Evolutionary conservation across 1,140 invertebrate genomes (phyloP), one percentile per base, ranked within the genome.

Genomic region (Zaprionus vittiger): DNA sequence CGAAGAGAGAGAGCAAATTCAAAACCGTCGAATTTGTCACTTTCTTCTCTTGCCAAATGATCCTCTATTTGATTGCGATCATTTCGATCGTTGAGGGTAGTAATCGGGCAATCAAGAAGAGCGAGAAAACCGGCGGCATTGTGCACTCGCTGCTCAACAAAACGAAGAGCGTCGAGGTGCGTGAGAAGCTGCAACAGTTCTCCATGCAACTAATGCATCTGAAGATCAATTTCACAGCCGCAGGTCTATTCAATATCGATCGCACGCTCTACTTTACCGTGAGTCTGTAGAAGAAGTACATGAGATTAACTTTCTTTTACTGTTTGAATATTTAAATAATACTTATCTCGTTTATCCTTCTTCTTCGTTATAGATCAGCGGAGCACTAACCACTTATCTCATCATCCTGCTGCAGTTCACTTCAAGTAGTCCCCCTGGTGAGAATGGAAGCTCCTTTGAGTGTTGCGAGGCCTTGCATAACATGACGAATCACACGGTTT

Each of bases 21-120:
- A 92, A 91, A 38, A 91, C 92, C 0, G 89, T 86, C 1, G 92
- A 92, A 56, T 93, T 93, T 59, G 89, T 93, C 0, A 91, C 91
- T 0, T 93, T 93, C 24, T 93, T 93, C 60, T 91, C 92, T 0
- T 92, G 92, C 34, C 92, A 93, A 76, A 92, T 93, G 91, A 91
- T 91, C 44, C 37, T 93, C 26, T 92, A 93, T 71, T 56, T 92
- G 61, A 91, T 92, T 56, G 92, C 89, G 20, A 91, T 93, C 2
- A 80, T 92, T 2, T 93, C 91, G 5, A 93, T 93, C 56, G 92
- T 93, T 9, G 91, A 93, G 65, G 92, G 92, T 26, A 92, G 92
- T 55, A 91, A 90, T 82, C 74, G 91, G 1, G 91, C 92, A 2
- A 92, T 92, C n/a, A 84, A 92, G 47, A 92, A 93, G 73, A 93